phyloP scores from a whole-genome alignment of 2,797 vertebrate genomes.

The Diglossa cyanea region DNA sequence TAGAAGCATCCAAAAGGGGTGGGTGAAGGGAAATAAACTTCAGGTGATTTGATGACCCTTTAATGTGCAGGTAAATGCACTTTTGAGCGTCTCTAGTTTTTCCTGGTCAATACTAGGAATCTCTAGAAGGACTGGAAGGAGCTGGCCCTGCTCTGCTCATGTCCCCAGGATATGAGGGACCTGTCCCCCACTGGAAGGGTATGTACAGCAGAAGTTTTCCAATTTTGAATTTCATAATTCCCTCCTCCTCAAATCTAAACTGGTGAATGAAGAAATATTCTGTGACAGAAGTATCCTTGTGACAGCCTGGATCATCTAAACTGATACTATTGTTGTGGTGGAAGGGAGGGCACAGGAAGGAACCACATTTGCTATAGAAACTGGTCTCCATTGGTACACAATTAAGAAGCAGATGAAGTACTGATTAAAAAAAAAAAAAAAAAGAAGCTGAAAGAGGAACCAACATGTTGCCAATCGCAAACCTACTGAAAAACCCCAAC shows the following conservation, averaged over 20 bases:
- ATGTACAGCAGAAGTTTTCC: not conserved
- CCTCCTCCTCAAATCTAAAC: not conserved
- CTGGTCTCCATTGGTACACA: conserved; percentile 44
- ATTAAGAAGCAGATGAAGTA: conserved; percentile 51
- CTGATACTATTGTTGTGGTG: not conserved
- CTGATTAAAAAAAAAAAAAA: conserved; percentile 2
- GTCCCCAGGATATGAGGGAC: not conserved
- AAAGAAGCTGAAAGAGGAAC: conserved; percentile 52
- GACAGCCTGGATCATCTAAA: not conserved
- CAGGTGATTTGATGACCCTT: not conserved
- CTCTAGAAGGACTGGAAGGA: not conserved
- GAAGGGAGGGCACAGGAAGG: not conserved
- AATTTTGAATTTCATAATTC: not conserved
- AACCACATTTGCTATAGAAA: conserved; percentile 34
- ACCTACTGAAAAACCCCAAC: conserved; percentile 7
- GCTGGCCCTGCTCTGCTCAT: not conserved
- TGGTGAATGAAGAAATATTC: conserved; percentile 4
- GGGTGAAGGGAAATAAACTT: not conserved
- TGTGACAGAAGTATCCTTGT: not conserved
- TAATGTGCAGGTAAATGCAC: not conserved
- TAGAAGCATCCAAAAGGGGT: not conserved
- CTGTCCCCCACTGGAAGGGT: not conserved
- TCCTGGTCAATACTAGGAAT: not conserved
- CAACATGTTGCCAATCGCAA: conserved; percentile 52
- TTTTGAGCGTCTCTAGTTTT: not conserved